A percentile compares a stretch with the other conserved stretches of the same genome.
Evolutionary conservation across 2,113 vertebrate genomes (phyloP).

Genomic region (Mellivora capensis): DNA sequence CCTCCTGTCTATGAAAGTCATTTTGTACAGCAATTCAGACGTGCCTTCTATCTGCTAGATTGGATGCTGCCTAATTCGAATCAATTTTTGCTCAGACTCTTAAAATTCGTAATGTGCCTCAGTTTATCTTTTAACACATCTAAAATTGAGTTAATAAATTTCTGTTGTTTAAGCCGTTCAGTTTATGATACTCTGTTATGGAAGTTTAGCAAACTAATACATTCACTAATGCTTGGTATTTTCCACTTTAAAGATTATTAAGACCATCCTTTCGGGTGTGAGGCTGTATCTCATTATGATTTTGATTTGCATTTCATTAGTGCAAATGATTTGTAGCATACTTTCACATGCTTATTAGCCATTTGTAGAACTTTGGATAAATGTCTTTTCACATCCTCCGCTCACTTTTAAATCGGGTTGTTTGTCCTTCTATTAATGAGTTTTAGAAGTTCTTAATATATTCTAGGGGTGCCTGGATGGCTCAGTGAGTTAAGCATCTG

Average conservation of each 20-base stretch:
- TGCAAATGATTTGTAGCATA: not conserved
- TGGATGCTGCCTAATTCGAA: not conserved
- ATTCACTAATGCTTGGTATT: not conserved
- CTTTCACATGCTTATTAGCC: not conserved
- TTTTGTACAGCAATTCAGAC: not conserved
- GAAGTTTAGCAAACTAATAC: not conserved
- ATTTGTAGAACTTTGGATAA: constrained; percentile 10
- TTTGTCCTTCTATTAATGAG: constrained; percentile 40
- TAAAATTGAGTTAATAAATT: not conserved
- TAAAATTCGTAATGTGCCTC: not conserved
- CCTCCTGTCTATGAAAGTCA: not conserved
- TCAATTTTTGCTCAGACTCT: not conserved
- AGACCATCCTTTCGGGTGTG: not conserved
- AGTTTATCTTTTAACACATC: not conserved
- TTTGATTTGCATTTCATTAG: not conserved
- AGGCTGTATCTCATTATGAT: not conserved
- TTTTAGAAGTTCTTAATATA: not conserved
- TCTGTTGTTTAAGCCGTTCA: not conserved
- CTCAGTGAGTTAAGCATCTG: not conserved
- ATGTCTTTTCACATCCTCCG: not conserved
- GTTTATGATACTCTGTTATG: not conserved
- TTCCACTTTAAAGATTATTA: not conserved
- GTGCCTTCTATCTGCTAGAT: not conserved
- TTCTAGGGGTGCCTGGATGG: not conserved
- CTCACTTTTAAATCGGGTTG: not conserved